Conservation (phyloP, 2,797 vertebrate species). For the Pipistrellus nathusii region DNA sequence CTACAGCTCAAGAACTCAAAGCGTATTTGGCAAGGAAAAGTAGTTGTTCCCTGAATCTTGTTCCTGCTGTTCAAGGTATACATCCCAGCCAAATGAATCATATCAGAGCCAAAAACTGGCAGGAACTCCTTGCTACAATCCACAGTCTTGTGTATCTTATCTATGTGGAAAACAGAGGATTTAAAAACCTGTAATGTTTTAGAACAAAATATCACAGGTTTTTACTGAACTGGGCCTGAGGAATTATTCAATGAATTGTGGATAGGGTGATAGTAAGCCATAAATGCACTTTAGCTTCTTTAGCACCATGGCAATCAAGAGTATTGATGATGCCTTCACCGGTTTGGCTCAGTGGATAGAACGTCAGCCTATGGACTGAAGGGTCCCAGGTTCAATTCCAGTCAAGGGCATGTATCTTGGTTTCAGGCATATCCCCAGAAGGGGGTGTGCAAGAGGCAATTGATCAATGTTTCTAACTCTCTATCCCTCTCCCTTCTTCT, state of each 20-base stretch:
- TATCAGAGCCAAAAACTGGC: conserved; percentile 43
- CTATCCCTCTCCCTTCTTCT: too few relatives aligned
- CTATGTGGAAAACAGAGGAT: conserved; percentile 6
- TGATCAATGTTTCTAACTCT: too few relatives aligned
- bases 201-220: not conserved
- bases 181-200: not conserved
- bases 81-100: conserved; percentile 37
- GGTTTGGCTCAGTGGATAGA: too few relatives aligned
- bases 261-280: not conserved
- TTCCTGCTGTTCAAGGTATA: conserved; percentile 51
- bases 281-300: not conserved
- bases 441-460: too few relatives aligned
- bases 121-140: conserved; percentile 50
- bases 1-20: not conserved
- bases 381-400: too few relatives aligned
- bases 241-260: not conserved
- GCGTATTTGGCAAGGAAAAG: conserved; percentile 12
- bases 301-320: not conserved
- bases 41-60: conserved; percentile 37
- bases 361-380: too few relatives aligned
- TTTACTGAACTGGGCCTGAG: not conserved
- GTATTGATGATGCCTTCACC: not conserved
- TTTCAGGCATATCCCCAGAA: too few relatives aligned
- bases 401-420: too few relatives aligned
- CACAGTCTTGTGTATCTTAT: not conserved